phyloP scores from a whole-genome alignment of 2,888 invertebrate genomes.

The Allophyes oxyacanthae region DNA sequence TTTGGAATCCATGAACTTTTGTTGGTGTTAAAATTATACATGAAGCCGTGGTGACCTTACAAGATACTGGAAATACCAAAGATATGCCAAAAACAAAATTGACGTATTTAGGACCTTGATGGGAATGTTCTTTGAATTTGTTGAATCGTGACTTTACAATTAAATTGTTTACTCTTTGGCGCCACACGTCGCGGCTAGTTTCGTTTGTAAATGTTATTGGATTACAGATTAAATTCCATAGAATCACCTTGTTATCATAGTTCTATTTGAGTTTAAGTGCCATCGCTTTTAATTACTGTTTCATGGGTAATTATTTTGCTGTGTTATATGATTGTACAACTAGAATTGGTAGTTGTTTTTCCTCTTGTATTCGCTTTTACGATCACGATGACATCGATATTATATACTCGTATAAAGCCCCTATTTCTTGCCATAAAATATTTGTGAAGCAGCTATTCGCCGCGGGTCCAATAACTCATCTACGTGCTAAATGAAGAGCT shows the following conservation, averaged over 20 bases:
- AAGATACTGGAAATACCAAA: constrained; percentile 40
- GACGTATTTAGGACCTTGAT: constrained; percentile 48
- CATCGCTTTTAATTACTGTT: constrained; percentile 65
- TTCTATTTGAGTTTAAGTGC: constrained; percentile 61
- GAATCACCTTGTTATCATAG: constrained; percentile 68
- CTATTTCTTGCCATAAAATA: constrained; percentile 38
- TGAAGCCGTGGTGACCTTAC: constrained; percentile 24
- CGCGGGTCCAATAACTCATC: constrained; percentile 44
- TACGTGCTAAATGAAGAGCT: constrained; percentile 55
- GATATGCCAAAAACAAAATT: constrained; percentile 39
- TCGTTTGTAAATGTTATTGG: constrained; percentile 77
- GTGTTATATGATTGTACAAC: constrained; percentile 53
- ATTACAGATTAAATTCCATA: constrained; percentile 71
- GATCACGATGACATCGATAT: constrained; percentile 28
- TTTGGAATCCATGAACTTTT: constrained; percentile 7
- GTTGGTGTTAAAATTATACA: constrained; percentile 1
- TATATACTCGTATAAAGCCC: constrained; percentile 28
- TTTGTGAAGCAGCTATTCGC: constrained; percentile 28
- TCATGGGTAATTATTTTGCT: constrained; percentile 67
- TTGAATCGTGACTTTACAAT: constrained; percentile 83
- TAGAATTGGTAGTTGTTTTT: constrained; percentile 53
- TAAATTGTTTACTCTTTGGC: constrained; percentile 82
- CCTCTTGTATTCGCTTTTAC: constrained; percentile 26
- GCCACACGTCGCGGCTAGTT: constrained; percentile 80
- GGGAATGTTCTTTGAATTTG: constrained; percentile 66